phyloP scores from a whole-genome alignment of 2,797 vertebrate genomes.

The Siniperca undulata region DNA sequence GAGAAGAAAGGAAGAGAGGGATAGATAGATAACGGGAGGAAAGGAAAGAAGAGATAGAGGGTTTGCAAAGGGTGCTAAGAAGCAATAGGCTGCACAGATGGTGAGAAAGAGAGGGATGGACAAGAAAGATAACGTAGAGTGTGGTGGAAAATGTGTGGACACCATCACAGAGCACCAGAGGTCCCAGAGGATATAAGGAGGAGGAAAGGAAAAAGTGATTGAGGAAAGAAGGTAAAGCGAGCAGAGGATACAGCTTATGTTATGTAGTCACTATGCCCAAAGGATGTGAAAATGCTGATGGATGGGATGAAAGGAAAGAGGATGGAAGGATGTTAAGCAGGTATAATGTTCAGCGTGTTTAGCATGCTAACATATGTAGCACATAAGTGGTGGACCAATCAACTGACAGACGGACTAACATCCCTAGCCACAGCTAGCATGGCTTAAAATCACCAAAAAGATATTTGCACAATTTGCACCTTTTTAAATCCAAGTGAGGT shows the following conservation, averaged over 20 bases:
- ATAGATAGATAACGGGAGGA: conserved; percentile 19
- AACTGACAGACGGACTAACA: not conserved
- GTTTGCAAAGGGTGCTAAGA: conserved; percentile 32
- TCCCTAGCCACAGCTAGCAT: not conserved
- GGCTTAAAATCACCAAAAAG: not conserved
- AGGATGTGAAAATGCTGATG: conserved; percentile 88
- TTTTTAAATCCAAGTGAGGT: conserved; percentile 15
- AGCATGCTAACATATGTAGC: not conserved
- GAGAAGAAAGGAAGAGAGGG: conserved; percentile 1
- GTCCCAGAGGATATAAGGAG: conserved; percentile 52
- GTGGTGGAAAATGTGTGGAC: conserved; percentile 52
- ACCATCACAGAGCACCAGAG: conserved; percentile 19
- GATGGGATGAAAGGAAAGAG: conserved; percentile 25
- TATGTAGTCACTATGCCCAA: conserved; percentile 86
- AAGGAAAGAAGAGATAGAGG: conserved; percentile 4
- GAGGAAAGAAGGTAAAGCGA: conserved; percentile 31
- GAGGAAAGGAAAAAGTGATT: conserved; percentile 33
- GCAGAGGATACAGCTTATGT: conserved; percentile 49
- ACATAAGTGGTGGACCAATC: not conserved
- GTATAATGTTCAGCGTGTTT: not conserved
- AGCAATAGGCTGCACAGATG: conserved; percentile 51
- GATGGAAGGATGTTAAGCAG: not conserved
- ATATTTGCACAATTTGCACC: not conserved
- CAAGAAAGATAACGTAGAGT: conserved; percentile 39
- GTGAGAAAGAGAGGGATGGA: conserved; percentile 39